These are phyloP conservation scores for Oryzias dopingdopingensis DNA, from an alignment of 2,797 vertebrate species.

Conservation along the genomic window DNA sequence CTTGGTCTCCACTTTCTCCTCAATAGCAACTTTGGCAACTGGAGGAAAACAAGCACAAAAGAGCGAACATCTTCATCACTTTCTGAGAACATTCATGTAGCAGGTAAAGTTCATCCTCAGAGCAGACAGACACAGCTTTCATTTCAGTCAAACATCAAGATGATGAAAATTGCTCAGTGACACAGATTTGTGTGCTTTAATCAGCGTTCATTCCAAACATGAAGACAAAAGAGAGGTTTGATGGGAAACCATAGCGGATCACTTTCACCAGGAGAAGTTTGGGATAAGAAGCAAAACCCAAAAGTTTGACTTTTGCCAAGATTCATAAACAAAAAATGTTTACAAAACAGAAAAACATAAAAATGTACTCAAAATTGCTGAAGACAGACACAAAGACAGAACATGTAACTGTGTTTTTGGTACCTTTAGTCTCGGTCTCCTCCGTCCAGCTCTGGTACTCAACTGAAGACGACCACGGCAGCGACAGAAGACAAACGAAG, in stretches of 20 bases:
- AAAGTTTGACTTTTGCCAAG: too few relatives aligned
- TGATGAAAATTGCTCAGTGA: background rate
- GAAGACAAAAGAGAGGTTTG: too few relatives aligned
- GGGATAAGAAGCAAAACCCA: too few relatives aligned
- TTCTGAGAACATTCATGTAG: background rate
- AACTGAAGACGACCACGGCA: conserved; percentile 58
- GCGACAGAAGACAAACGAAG: conserved; percentile 39
- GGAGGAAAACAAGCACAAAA: conserved; percentile 14
- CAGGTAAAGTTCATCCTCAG: background rate
- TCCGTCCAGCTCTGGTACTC: conserved; percentile 73
- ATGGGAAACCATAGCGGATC: too few relatives aligned
- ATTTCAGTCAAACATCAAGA: background rate
- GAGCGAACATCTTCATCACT: conserved; percentile 7
- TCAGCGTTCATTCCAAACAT: too few relatives aligned
- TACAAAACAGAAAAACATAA: background rate
- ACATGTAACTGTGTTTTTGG: background rate
- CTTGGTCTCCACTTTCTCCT: conserved; percentile 69
- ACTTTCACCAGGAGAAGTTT: too few relatives aligned
- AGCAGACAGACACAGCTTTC: background rate
- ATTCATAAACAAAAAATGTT: too few relatives aligned
- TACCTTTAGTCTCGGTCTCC: conserved; percentile 70
- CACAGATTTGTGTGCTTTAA: too few relatives aligned
- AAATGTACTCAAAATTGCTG: too few relatives aligned
- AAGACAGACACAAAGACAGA: background rate
- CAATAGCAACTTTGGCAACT: conserved; percentile 68